phyloP scores from a whole-genome alignment of 2,113 vertebrate species.

The Myotis yumanensis region DNA sequence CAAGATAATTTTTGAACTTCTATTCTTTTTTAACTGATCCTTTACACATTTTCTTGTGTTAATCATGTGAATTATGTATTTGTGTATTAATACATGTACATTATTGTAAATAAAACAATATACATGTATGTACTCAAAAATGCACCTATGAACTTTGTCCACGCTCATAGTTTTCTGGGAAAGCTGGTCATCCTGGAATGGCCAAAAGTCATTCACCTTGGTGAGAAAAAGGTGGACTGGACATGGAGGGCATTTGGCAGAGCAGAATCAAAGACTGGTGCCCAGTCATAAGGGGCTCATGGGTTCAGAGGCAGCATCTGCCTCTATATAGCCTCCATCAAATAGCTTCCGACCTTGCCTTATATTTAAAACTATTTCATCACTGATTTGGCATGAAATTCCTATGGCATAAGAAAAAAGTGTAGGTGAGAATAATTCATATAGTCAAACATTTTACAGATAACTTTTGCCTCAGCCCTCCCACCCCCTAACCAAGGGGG shows the following conservation, averaged over 20 bases:
- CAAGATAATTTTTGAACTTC: neutral
- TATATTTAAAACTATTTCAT: neutral
- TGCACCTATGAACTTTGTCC: neutral
- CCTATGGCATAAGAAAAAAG: neutral
- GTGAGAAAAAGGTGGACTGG: neutral
- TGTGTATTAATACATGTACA: neutral
- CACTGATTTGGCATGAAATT: neutral
- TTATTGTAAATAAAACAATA: neutral
- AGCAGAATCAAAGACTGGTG: slow-evolving; percentile 21
- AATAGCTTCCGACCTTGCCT: neutral
- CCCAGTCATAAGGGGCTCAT: neutral
- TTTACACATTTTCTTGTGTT: neutral
- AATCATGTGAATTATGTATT: neutral
- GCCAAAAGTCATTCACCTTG: neutral
- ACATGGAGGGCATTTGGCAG: neutral
- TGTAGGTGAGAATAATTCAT: neutral
- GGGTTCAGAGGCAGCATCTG: neutral
- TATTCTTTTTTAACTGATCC: neutral
- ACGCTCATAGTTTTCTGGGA: rapidly evolving
- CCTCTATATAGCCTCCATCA: neutral
- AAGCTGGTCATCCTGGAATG: neutral
- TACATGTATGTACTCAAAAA: neutral
- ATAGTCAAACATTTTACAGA: slow-evolving; percentile 20
- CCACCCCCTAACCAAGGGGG: too few species aligned
- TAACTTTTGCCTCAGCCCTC: neutral